Evolutionary conservation across 92 coral and sea anemone species (phyloP), one percentile per base, ranked within the genome.

Genomic region (Paragorgia papillata): DNA sequence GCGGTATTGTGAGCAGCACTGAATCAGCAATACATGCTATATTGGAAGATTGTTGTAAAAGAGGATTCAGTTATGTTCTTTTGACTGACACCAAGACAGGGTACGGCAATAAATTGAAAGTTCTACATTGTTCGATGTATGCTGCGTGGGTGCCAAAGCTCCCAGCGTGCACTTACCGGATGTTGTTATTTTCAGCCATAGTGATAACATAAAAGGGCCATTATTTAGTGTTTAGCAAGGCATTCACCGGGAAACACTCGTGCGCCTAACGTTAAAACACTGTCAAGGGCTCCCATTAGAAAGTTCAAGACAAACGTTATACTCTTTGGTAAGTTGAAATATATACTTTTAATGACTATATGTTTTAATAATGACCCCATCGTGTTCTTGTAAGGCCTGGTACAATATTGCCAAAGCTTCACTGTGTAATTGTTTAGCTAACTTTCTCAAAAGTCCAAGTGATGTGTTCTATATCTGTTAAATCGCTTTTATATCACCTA

Each of bases 121-220:
- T 46, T 46, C 53, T 15, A 15, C 53, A 46, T 46, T 46, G 2
- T 46, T 46, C 53, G n/a, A 46, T 6, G 12, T 37, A 37, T n/a
- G n/a, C n/a, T n/a, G 43, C 53, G 53, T 46, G 53, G 53, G 53
- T 46, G 53, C 15, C 53, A 7, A 7, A n/a, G 53, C 9, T 15
- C n/a, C 53, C 53, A 9, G 9, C 9, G 2, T 7, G 17, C 2
- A 46, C 15, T 46, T 46, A 2, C 53, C 17, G 53, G n/a, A 7
- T 46, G 53, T 46, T 46, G 9, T 46, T 46, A n/a, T 46, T 68
- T 54, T 1, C 73, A 66, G n/a, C 56, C 29, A 66, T 40, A 59
- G 59, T 68, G 75, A 68, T 14, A 49, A 68, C 48, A 68, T 68
- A 68, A 68, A 68, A 68, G 57, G 32, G 37, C 50, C n/a, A n/a